Evolutionary conservation across 2,797 vertebrate genomes (phyloP), one percentile per base, ranked within the genome.

Genomic region (Mormyrus proboscirostris): DNA sequence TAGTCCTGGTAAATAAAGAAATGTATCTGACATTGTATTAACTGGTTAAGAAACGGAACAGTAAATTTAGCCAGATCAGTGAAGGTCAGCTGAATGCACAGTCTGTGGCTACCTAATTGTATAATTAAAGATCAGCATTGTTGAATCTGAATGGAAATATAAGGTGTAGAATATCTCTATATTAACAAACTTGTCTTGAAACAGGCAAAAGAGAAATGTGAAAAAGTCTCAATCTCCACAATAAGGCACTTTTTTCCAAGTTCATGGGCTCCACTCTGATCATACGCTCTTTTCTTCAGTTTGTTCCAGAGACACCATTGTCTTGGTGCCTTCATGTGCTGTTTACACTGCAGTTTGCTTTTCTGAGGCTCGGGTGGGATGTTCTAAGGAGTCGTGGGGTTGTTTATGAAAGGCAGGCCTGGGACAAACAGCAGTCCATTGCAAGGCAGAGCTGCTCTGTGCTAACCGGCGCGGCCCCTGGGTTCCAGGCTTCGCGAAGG

Each of bases 401-500:
- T 14, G 22, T 51, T 51, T 25, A 85, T 51, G 22, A 85, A 51
- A 85, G 82, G 82, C 19, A 86, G 50, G 85, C 51, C 14, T 86
- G 51, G 22, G 2, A 85, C 47, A 85, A 29, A 29, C 82, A 14
- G 82, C 8, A n/a, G 38, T 22, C 38, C 47, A 44, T n/a, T 3
- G 73, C 38, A 2, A 79, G 38, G 38, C 38, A 2, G 19, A 6
- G 38, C 83, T 85, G n/a, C 12, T 14, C 44, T 29, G 44, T 14
- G 22, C 22, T 85, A 25, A 85, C 2, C 83, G 10, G 22, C 16
- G 50, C 6, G 14, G 2, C 51, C 29, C 0, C 3, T 57, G 25
- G 50, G 92, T 88, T 88, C 3, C 95, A 99, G 98, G 96, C 29
- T 98, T 98, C 10, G 93, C 94, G 83, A 96, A 96, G 88, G 94